Evolutionary conservation across 1,140 invertebrate genomes (phyloP).

Genomic region (Dinoponera quadriceps): DNA sequence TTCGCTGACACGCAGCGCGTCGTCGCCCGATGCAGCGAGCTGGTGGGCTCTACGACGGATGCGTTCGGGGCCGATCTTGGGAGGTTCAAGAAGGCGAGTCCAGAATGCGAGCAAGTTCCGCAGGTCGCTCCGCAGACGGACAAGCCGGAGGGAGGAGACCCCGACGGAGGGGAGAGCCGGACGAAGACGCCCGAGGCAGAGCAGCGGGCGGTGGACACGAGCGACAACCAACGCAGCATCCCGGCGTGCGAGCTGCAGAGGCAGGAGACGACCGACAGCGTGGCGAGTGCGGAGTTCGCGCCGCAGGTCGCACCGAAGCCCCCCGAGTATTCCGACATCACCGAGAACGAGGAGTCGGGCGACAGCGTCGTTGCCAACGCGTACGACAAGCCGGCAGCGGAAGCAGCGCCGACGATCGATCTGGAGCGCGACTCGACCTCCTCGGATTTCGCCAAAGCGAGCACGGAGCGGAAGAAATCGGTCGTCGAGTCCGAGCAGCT

Average conservation of each 20-base stretch:
- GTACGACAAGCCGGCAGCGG: not conserved
- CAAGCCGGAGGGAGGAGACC: not conserved
- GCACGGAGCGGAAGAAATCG: not conserved
- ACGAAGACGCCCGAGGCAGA: not conserved
- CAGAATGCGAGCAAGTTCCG: not conserved
- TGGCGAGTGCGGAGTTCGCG: not conserved
- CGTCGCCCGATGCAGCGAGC: not conserved
- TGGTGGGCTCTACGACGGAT: slow-evolving; percentile 24
- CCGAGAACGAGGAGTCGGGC: slow-evolving; percentile 2
- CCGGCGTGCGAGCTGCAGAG: not conserved
- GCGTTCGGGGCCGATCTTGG: not conserved
- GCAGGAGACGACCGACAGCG: not conserved
- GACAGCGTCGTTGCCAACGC: not conserved
- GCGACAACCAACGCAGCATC: not conserved
- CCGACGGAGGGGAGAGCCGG: not conserved
- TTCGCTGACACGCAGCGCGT: not conserved
- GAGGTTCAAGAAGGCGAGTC: not conserved
- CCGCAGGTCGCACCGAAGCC: not conserved
- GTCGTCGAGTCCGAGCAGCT: not conserved
- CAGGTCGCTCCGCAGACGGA: not conserved
- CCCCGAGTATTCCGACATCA: not conserved
- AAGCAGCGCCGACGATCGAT: not conserved
- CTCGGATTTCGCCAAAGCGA: not conserved
- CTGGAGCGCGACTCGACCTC: not conserved
- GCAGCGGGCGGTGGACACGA: not conserved